These are phyloP conservation scores for Venturia canescens DNA, from an alignment of 1,140 invertebrate genomes.

Conservation along the genomic window DNA sequence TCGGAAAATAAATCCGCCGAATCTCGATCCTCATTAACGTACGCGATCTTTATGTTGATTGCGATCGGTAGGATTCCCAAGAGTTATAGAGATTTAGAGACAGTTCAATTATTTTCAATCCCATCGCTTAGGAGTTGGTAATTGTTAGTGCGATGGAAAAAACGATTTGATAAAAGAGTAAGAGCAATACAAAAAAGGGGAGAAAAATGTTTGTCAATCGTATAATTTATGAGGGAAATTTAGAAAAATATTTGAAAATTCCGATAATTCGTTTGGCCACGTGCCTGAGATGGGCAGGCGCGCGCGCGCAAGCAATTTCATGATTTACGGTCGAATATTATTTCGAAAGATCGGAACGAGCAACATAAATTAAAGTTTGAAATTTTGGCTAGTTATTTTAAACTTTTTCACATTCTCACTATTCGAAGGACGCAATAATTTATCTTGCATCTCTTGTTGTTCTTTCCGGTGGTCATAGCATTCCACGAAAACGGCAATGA, in stretches of 20 bases:
- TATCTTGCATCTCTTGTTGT: background rate
- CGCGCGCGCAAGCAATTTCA: background rate
- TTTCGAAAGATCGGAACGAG: background rate
- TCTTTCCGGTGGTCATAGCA: no score
- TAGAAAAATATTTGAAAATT: background rate
- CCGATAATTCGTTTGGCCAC: conserved; percentile 6
- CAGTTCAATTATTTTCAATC: no score
- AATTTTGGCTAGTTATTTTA: background rate
- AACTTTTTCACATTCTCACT: background rate
- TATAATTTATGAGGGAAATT: no score
- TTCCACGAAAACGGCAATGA: no score
- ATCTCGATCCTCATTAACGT: background rate
- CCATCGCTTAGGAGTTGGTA: no score
- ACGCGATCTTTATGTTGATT: background rate
- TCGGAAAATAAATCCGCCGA: background rate
- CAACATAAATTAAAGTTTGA: background rate
- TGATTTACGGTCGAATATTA: background rate
- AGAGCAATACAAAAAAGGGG: background rate
- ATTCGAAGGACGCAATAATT: background rate
- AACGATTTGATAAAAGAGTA: no score
- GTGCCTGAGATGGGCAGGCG: background rate
- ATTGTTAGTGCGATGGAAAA: no score
- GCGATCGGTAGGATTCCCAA: no score
- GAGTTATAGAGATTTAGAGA: no score
- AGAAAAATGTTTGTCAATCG: background rate